Percentiles rank a stretch among this genome's conserved stretches.
These are phyloP conservation scores for Tetheella fluctuosa DNA, from an alignment of 2,888 invertebrate species.

Conservation along the genomic window DNA sequence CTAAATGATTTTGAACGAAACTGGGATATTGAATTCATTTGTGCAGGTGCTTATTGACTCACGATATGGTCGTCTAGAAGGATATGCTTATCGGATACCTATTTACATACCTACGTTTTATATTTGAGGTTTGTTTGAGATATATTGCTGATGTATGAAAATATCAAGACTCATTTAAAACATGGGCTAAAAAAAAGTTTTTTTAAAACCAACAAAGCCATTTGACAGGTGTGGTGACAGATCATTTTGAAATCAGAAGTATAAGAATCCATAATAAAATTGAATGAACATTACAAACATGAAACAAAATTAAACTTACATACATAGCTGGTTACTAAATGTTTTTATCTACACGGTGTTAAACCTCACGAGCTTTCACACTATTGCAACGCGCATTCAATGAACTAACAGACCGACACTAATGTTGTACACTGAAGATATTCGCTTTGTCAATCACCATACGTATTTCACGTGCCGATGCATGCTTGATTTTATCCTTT, in stretches of 20 bases:
- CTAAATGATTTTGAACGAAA: not conserved
- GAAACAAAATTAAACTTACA: no score
- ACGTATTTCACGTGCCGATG: slow-evolving; percentile 38
- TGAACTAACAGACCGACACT: slow-evolving; percentile 19
- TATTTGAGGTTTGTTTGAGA: not conserved
- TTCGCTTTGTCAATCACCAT: slow-evolving; percentile 30
- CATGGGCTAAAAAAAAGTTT: no score
- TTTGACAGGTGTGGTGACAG: no score
- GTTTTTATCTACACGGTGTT: no score
- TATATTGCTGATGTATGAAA: no score
- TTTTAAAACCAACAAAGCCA: no score
- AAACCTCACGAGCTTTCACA: not conserved
- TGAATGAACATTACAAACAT: no score
- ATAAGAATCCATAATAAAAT: no score
- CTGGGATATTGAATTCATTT: not conserved
- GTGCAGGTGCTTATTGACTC: not conserved
- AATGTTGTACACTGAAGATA: slow-evolving; percentile 35
- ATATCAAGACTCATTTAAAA: no score
- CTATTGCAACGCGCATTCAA: not conserved
- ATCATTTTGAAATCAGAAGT: no score
- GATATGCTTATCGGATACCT: not conserved
- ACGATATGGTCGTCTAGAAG: not conserved
- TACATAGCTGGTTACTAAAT: no score
- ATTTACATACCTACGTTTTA: not conserved
- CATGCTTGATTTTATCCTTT: slow-evolving; percentile 40